Conservation (phyloP, 2,797 vertebrate genomes). For the Sebastes hubbsi region DNA sequence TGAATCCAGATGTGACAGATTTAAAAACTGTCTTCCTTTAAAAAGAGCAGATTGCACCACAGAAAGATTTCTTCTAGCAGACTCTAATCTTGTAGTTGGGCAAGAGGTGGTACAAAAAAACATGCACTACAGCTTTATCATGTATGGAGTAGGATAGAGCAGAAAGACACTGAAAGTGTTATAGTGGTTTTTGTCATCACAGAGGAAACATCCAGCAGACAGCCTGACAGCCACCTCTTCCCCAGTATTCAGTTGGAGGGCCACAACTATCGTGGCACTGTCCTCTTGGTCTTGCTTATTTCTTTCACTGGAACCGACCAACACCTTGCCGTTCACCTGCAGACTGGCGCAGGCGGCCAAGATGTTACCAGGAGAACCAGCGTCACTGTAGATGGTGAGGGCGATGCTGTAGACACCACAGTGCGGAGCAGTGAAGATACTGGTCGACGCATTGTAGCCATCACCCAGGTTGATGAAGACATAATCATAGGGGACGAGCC, state of each 20-base stretch:
- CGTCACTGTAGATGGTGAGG: constrained; percentile 73
- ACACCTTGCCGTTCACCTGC: constrained; percentile 46
- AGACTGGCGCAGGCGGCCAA: constrained; percentile 65
- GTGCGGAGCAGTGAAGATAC: constrained; percentile 64
- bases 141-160: constrained; percentile 56
- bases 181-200: constrained; percentile 67
- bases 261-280: constrained; percentile 61
- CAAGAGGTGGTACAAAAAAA: neutral
- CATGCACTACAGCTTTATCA: no score
- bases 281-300: constrained; percentile 76
- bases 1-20: neutral
- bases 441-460: constrained; percentile 45
- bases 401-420: constrained; percentile 79
- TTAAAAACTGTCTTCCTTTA: neutral
- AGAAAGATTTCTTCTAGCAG: constrained; percentile 5
- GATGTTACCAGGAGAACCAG: constrained; percentile 10
- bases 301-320: constrained; percentile 44
- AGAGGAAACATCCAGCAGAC: constrained; percentile 61
- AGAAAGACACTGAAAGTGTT: constrained; percentile 83
- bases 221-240: constrained; percentile 69
- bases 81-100: neutral
- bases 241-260: constrained; percentile 52
- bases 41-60: neutral
- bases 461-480: constrained; percentile 73
- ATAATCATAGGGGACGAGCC: constrained; percentile 52